Base-by-base conservation (phyloP, 2,888 invertebrate genomes). In the Trissolcus brochymenae region DNA sequence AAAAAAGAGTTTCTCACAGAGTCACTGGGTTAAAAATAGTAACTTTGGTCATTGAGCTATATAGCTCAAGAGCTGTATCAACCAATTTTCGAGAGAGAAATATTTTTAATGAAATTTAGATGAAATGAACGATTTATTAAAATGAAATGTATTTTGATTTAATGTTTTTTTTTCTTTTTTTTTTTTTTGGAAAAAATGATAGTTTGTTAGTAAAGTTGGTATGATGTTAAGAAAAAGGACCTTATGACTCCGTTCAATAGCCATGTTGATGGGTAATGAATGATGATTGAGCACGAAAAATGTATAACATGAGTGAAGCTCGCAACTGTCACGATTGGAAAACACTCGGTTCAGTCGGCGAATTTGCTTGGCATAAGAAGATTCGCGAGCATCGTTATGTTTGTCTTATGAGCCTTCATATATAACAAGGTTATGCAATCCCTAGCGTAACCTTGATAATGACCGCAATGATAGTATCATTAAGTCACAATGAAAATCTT, bases 381-480 rank as follows among this genome's bases (percentile, higher is more conserved):
- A 78, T 62, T 53, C 57, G 59, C 49, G 57, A 62, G 57, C 70
- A 64, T 77, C 40, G 68, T 77, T 64, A 73, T 57, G 68, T 68
- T 53, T 21, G 25, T 14, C 14, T 70, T 59, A 70, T 61, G 25
- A 62, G 54, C 43, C 51, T 56, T 68, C 74, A 60, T 75, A 74
- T 78, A 73, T 78, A 71, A 71, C 62, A 17, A 50, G 57, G 77
- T 80, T 79, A 80, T 80, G 80, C 76, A 80, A 80, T 77, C 49
- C 40, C 53, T 49, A 62, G 40, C 68, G 66, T 60, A 72, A 79
- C 80, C 80, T 80, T 80, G 80, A 66, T 79, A 80, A 79, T 80
- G 80, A 79, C 80, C 80, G 75, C 71, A 78, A 78, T 78, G 75
- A 78, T 71, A 78, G 78, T 71, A 66, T 72, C 75, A 78, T 78